These are phyloP conservation scores for Natator depressus DNA, from an alignment of 2,113 vertebrate genomes.

Conservation along the genomic window DNA sequence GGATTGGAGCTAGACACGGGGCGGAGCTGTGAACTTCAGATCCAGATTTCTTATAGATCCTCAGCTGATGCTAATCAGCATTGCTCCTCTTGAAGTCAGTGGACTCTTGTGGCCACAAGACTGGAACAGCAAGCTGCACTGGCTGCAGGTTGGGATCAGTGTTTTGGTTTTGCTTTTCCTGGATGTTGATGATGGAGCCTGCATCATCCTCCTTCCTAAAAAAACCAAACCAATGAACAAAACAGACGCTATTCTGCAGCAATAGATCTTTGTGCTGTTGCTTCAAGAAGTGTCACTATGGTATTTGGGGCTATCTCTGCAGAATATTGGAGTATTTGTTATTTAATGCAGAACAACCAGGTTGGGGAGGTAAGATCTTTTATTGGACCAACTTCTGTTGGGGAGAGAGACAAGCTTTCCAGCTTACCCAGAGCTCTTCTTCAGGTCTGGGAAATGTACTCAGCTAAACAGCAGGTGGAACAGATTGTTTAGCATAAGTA, in stretches of 20 bases:
- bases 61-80: neutral
- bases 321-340: neutral
- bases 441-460: neutral
- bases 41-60: neutral
- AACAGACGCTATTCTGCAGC: neutral
- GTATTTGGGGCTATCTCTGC: neutral
- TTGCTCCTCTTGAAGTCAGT: neutral
- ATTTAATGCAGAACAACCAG: neutral
- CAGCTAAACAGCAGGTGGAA: neutral
- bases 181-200: too few species aligned
- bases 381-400: neutral
- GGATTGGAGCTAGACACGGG: neutral
- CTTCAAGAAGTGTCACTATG: neutral
- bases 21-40: accelerated
- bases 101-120: too few species aligned
- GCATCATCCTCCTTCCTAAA: too few species aligned
- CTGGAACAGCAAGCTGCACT: too few species aligned
- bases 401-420: neutral
- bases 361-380: neutral
- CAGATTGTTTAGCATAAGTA: neutral
- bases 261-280: neutral
- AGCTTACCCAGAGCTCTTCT: neutral
- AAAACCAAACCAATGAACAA: neutral
- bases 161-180: too few species aligned
- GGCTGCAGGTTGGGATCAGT: too few species aligned